Conservation (phyloP, 2,888 invertebrate species). For the Brachyopa scutellaris region DNA sequence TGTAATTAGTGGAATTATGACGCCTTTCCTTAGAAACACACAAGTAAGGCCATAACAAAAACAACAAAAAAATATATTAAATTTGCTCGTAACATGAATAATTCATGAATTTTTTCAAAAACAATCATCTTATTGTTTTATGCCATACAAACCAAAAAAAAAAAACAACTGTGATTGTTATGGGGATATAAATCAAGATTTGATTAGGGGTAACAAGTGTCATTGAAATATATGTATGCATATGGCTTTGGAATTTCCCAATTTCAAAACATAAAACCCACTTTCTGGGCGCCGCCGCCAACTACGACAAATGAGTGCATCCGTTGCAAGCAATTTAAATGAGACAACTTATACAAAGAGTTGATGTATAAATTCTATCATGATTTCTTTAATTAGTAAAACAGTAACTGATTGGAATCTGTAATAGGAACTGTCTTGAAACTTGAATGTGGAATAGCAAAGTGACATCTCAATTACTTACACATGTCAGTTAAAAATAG, state of each 20-base stretch:
- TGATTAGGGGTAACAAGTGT: background rate
- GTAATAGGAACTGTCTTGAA: too few species aligned
- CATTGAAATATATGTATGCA: background rate
- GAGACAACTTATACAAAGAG: too few species aligned
- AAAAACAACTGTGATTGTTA: background rate
- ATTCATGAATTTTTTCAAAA: background rate
- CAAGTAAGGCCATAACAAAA: background rate
- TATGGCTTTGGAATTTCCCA: background rate
- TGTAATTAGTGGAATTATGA: constrained; percentile 44
- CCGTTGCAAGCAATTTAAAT: too few species aligned
- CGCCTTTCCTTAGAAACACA: constrained; percentile 1
- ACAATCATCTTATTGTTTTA: background rate
- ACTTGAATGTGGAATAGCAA: background rate
- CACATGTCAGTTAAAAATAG: constrained; percentile 18
- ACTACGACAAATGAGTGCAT: too few species aligned
- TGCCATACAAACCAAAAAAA: background rate
- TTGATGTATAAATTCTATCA: background rate
- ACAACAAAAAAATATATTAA: background rate
- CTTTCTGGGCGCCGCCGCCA: too few species aligned
- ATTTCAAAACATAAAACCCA: background rate
- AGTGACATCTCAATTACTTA: constrained; percentile 14
- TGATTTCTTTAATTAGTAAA: background rate
- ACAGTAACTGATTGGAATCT: constrained; percentile 8
- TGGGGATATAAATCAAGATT: background rate
- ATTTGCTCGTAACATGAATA: background rate